Evolutionary conservation across 2,113 vertebrate genomes (phyloP), one percentile per base, ranked within the genome.

Genomic region (Ascaphus truei): DNA sequence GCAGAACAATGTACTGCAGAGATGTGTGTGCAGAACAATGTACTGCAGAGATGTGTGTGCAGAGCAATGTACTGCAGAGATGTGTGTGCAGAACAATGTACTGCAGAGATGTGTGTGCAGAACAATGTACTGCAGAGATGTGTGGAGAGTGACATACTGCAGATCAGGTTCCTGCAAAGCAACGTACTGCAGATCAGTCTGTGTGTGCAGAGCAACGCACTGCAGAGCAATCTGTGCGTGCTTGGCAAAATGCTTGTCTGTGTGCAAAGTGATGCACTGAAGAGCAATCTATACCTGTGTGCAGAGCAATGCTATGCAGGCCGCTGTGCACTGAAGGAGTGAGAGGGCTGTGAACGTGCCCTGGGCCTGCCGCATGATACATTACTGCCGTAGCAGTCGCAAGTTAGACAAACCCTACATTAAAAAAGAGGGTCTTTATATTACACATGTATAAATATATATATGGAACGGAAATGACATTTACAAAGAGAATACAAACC

Each of bases 401-500:
- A n/a, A n/a, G n/a, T n/a, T 60, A 51, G 47, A 51, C 33, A 37
- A 30, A 51, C 67, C 66, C 67, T 61, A 71, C 67, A 23, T 71
- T 71, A 71, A 61, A 71, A 71, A 71, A 71, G 56, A 71, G 67
- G 67, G 56, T 52, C 50, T 71, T 71, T 71, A 71, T 71, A 71
- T 61, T 71, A 71, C 67, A 71, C 67, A 71, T 52, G 57, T 71
- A 71, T 71, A 71, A 61, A 71, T 71, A 71, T 71, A 71, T 71
- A 71, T 71, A 71, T 71, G 61, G 67, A 51, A 71, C 67, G 67
- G 56, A 71, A 71, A 61, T 51, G 23, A 71, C 67, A 71, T 71
- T 71, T 71, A 71, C 67, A 71, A 52, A 71, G 66, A 68, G 67
- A 60, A 61, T 71, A 71, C 67, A 71, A 71, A 71, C 67, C 41